A percentile compares a stretch with the other conserved stretches of the same genome.
phyloP scores from a whole-genome alignment of 2,888 invertebrate genomes.

The Ichneumon xanthorius region DNA sequence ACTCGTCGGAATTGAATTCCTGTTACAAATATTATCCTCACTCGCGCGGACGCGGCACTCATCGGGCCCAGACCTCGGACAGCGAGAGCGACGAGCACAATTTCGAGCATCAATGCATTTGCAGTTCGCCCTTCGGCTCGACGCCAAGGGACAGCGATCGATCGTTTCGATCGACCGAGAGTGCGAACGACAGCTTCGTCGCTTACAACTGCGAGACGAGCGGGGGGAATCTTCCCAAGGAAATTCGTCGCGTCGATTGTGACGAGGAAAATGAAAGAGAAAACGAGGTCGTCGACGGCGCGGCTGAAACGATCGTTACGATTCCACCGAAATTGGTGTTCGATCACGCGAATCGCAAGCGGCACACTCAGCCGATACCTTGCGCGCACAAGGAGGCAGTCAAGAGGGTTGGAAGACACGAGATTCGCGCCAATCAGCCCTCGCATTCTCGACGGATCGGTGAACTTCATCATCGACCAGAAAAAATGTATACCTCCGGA shows the following conservation, averaged over 20 bases:
- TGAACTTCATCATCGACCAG: constrained; percentile 79
- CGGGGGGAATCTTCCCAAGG: constrained; percentile 56
- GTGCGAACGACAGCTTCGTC: constrained; percentile 64
- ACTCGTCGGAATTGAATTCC: constrained; percentile 78
- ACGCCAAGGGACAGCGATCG: constrained; percentile 89
- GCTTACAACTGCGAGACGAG: constrained; percentile 73
- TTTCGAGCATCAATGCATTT: constrained; percentile 90
- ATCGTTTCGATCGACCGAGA: constrained; percentile 87
- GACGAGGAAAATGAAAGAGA: constrained; percentile 46
- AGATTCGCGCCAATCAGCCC: constrained; percentile 80
- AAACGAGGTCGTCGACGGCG: constrained; percentile 21
- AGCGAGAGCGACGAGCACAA: constrained; percentile 84
- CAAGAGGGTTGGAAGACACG: constrained; percentile 72
- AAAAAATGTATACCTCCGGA: constrained; percentile 91
- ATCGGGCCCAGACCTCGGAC: constrained; percentile 73
- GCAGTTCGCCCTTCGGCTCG: constrained; percentile 91
- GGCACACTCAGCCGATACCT: constrained; percentile 78
- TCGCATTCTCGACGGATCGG: constrained; percentile 68
- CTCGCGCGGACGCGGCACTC: constrained; percentile 54
- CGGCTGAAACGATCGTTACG: background rate
- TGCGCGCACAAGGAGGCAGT: constrained; percentile 67
- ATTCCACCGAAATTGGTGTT: constrained; percentile 54
- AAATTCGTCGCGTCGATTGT: constrained; percentile 26
- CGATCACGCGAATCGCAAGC: constrained; percentile 61
- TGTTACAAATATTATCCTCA: constrained; percentile 75